phyloP scores from a whole-genome alignment of 2,888 invertebrate genomes.

The Eilema depressum region DNA sequence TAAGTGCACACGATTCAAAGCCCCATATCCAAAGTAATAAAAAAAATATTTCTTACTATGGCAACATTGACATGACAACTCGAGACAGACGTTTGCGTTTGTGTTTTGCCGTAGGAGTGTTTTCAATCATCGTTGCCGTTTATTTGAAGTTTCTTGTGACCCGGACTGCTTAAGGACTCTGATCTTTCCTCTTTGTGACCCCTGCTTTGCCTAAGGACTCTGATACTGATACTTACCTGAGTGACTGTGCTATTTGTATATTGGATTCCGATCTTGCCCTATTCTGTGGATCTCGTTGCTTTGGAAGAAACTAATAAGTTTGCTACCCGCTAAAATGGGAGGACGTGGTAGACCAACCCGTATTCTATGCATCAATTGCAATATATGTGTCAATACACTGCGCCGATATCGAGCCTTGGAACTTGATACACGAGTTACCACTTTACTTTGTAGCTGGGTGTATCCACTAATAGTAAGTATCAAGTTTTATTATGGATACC shows the following conservation, averaged over 20 bases:
- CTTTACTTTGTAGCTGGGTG: too few species aligned
- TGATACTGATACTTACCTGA: slow-evolving; percentile 3
- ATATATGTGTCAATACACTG: slow-evolving; percentile 5
- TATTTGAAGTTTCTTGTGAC: neutral
- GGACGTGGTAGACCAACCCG: neutral
- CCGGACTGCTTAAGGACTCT: neutral
- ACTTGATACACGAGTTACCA: too few species aligned
- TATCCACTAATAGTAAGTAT: slow-evolving; percentile 8
- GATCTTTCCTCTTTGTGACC: neutral
- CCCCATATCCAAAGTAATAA: neutral
- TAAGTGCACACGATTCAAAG: neutral
- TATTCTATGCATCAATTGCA: slow-evolving; percentile 1
- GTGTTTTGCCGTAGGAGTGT: neutral
- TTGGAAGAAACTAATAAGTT: neutral
- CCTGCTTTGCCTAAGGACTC: neutral
- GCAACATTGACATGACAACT: too few species aligned
- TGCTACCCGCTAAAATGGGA: neutral
- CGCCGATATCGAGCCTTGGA: neutral
- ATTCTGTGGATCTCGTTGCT: neutral
- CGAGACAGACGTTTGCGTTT: neutral
- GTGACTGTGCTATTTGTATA: neutral
- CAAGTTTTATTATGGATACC: neutral
- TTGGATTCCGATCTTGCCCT: neutral
- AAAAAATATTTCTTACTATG: too few species aligned
- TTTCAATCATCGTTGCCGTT: neutral